phyloP scores from a whole-genome alignment of 1,140 invertebrate genomes.

The Tetramorium alpestre region DNA sequence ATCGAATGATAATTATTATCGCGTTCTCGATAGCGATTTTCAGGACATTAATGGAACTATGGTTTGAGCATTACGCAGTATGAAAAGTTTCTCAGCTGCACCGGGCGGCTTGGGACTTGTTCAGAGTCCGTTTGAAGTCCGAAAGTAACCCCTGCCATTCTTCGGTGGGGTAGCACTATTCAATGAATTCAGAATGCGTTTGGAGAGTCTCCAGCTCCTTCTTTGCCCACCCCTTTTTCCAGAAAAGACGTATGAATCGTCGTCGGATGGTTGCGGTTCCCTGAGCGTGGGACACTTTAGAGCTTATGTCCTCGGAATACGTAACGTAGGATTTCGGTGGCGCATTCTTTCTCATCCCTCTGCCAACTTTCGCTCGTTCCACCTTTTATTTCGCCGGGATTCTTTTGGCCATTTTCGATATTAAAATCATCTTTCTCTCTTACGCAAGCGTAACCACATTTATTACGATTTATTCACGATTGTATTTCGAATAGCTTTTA shows the following conservation, averaged over 20 bases:
- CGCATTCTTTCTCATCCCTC: constrained; percentile 67
- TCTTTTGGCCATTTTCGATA: constrained; percentile 16
- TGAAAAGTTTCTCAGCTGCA: not conserved
- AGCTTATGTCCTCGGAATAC: constrained; percentile 81
- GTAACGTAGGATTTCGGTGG: constrained; percentile 79
- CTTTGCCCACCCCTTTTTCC: constrained; percentile 64
- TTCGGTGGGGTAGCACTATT: constrained; percentile 59
- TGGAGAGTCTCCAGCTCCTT: constrained; percentile 71
- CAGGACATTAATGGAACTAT: not conserved
- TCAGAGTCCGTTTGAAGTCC: constrained; percentile 50
- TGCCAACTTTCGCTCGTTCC: constrained; percentile 41
- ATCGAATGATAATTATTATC: constrained; percentile 5
- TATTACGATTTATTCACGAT: not conserved
- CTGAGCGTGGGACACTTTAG: constrained; percentile 79
- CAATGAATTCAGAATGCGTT: constrained; percentile 77
- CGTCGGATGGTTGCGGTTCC: constrained; percentile 79
- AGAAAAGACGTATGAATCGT: constrained; percentile 83
- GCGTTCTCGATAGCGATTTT: not conserved
- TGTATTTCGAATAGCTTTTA: not conserved
- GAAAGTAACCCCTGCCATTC: constrained; percentile 59
- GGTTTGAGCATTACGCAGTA: not conserved
- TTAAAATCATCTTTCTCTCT: constrained; percentile 56
- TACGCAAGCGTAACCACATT: constrained; percentile 3
- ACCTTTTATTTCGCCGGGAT: constrained; percentile 31
- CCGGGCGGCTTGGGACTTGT: constrained; percentile 33